A percentile compares a stretch with the other conserved stretches of the same genome.
phyloP scores from a whole-genome alignment of 2,888 invertebrate genomes.

The Aspidapion aeneum region DNA sequence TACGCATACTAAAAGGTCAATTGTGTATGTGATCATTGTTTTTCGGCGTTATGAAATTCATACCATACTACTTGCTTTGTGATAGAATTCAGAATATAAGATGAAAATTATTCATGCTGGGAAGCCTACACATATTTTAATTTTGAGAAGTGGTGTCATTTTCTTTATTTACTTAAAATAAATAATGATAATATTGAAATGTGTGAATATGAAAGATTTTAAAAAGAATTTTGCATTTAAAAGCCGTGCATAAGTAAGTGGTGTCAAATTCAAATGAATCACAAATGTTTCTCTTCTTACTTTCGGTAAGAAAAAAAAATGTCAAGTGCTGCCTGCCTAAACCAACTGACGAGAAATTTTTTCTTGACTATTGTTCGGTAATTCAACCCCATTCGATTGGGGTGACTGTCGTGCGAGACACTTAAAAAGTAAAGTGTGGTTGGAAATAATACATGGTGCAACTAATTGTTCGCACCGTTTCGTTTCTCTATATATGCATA shows the following conservation, averaged over 20 bases:
- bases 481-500: too few relatives aligned
- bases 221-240: background rate
- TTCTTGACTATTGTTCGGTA: background rate
- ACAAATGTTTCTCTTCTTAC: background rate
- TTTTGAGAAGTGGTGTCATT: background rate
- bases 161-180: background rate
- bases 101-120: constrained; percentile 4
- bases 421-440: background rate
- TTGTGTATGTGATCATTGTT: background rate
- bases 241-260: background rate
- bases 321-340: background rate
- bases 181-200: background rate
- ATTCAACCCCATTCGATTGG: background rate
- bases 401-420: background rate
- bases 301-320: background rate
- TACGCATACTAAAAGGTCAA: background rate
- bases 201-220: too few relatives aligned
- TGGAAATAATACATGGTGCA: background rate
- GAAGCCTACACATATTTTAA: background rate
- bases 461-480: background rate
- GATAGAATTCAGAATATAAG: background rate
- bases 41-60: constrained; percentile 7
- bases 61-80: constrained; percentile 11
- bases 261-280: background rate
- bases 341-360: background rate